These are phyloP conservation scores for Macrosteles quadrilineatus DNA, from an alignment of 1,140 invertebrate genomes.

Conservation along the genomic window DNA sequence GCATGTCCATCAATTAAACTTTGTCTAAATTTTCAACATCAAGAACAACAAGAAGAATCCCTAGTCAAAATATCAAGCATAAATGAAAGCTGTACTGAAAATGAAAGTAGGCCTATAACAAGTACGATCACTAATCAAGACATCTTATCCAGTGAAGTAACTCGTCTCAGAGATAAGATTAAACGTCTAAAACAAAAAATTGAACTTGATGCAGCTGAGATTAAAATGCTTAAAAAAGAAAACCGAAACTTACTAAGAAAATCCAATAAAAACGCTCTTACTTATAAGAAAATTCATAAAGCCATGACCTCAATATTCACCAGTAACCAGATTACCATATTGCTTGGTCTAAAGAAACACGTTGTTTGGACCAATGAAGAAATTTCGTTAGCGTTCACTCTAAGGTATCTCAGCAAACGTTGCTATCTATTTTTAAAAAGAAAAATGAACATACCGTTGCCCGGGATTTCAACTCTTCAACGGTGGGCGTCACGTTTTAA, in stretches of 20 bases:
- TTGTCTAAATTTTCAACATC: too few relatives aligned
- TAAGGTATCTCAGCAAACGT: slow-evolving; percentile 30
- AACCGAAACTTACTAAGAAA: background rate
- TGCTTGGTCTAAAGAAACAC: background rate
- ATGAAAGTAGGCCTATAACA: too few relatives aligned
- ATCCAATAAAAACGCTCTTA: background rate
- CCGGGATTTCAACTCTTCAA: slow-evolving; percentile 24
- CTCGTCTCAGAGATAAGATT: too few relatives aligned
- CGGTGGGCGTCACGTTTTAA: slow-evolving; percentile 3
- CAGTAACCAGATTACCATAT: background rate
- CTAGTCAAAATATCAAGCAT: too few relatives aligned
- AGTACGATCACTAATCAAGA: too few relatives aligned
- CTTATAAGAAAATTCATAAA: background rate
- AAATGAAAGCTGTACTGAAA: too few relatives aligned
- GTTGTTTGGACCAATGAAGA: slow-evolving; percentile 24
- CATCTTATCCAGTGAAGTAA: too few relatives aligned
- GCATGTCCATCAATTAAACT: too few relatives aligned
- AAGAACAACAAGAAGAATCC: too few relatives aligned
- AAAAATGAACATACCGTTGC: slow-evolving; percentile 24
- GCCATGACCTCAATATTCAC: background rate
- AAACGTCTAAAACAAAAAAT: too few relatives aligned
- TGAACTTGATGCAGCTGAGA: too few relatives aligned
- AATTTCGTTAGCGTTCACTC: slow-evolving; percentile 29
- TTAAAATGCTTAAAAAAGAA: slow-evolving; percentile 25
- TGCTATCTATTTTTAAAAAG: slow-evolving; percentile 21